Conservation (phyloP, 2,888 invertebrate genomes). For the Drosophila limbata region DNA sequence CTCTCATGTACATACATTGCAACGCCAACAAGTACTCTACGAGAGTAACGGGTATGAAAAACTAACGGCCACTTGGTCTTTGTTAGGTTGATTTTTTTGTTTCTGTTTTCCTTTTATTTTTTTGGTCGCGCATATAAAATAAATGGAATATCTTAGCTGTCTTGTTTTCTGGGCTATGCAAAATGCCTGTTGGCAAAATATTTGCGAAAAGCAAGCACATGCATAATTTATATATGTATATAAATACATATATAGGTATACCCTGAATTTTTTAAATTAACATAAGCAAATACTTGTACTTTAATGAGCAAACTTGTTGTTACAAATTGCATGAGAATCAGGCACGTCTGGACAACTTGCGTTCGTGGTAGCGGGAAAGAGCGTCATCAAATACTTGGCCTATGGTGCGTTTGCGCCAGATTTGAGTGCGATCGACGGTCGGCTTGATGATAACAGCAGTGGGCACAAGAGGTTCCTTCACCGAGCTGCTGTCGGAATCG, state of each 20-base stretch:
- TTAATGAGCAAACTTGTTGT: conserved; percentile 4
- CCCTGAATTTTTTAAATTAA: conserved; percentile 36
- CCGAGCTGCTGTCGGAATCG: background rate
- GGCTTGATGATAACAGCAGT: conserved; percentile 24
- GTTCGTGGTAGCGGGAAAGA: conserved; percentile 90
- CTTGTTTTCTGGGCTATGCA: conserved; percentile 42
- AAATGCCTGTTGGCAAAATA: conserved; percentile 47
- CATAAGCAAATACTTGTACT: conserved; percentile 36
- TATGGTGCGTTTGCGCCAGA: conserved; percentile 94
- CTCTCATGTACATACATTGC: background rate
- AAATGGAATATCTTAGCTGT: conserved; percentile 60
- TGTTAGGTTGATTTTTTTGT: conserved; percentile 45
- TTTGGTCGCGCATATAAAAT: conserved; percentile 50
- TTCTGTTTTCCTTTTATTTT: background rate
- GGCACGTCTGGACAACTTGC: conserved; percentile 86
- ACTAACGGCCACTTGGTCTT: conserved; percentile 51
- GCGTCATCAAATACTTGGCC: conserved; percentile 92
- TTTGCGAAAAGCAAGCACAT: conserved; percentile 34
- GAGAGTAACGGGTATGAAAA: conserved; percentile 9
- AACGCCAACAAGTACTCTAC: background rate
- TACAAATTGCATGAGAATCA: conserved; percentile 26
- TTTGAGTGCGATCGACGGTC: conserved; percentile 77
- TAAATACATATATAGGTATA: conserved; percentile 19
- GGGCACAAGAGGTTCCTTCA: conserved; percentile 9
- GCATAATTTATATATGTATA: conserved; percentile 30